These are phyloP conservation scores for Cerceris rybyensis DNA, from an alignment of 2,888 invertebrate genomes.

Conservation along the genomic window DNA sequence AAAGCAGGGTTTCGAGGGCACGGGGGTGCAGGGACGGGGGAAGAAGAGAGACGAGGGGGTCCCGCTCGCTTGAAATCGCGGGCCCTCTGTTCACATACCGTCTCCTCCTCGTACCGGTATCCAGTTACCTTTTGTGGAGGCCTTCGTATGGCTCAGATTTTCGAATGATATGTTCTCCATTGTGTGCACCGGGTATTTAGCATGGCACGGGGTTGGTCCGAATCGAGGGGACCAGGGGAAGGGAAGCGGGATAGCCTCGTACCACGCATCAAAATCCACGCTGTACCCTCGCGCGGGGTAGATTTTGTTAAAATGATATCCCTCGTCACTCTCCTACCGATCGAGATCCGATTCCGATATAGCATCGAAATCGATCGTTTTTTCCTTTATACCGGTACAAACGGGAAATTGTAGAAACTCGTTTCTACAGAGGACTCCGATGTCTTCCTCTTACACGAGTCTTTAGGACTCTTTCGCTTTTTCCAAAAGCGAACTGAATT, in stretches of 20 bases:
- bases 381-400: not conserved
- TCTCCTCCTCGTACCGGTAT: slow-evolving; percentile 74
- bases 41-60: slow-evolving; percentile 44
- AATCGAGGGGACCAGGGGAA: slow-evolving; percentile 35
- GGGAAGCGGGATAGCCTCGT: slow-evolving; percentile 48
- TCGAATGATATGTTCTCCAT: slow-evolving; percentile 76
- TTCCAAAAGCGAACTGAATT: too few relatives aligned
- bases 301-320: slow-evolving; percentile 80
- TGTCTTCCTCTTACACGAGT: not conserved
- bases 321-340: slow-evolving; percentile 53
- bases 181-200: slow-evolving; percentile 77
- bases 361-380: slow-evolving; percentile 64
- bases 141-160: slow-evolving; percentile 77
- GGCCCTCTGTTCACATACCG: slow-evolving; percentile 75
- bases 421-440: slow-evolving; percentile 4
- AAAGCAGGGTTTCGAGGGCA: slow-evolving; percentile 58
- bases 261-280: slow-evolving; percentile 64
- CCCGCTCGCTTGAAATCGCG: slow-evolving; percentile 72
- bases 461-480: too few relatives aligned
- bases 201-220: slow-evolving; percentile 74
- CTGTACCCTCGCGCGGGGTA: slow-evolving; percentile 77
- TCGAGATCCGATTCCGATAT: slow-evolving; percentile 62
- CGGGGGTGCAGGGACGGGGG: slow-evolving; percentile 20
- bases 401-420: slow-evolving; percentile 47
- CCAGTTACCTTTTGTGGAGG: slow-evolving; percentile 81